Evolutionary conservation across 1,140 invertebrate genomes (phyloP).

Genomic region (Papilio polyxenes): DNA sequence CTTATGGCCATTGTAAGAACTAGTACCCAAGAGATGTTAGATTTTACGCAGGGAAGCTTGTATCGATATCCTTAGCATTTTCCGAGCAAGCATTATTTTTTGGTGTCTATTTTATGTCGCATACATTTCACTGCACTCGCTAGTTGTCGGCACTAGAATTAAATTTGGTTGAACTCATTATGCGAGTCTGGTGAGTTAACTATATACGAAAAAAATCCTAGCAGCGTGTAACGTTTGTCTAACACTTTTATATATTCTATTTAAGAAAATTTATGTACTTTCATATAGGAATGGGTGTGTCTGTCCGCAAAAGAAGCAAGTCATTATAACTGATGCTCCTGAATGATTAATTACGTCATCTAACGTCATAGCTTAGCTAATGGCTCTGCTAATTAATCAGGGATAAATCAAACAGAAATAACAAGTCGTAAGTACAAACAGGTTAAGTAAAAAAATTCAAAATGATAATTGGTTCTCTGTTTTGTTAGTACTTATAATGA

Average conservation of each 20-base stretch:
- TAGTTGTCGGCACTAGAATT: too few relatives aligned
- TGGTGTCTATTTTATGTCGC: too few relatives aligned
- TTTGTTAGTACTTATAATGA: not conserved
- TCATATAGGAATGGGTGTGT: not conserved
- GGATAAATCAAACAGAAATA: not conserved
- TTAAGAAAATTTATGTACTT: not conserved
- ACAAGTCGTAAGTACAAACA: not conserved
- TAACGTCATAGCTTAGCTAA: not conserved
- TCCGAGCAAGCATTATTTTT: too few relatives aligned
- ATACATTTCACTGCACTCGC: too few relatives aligned
- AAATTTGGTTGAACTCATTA: too few relatives aligned
- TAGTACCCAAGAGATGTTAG: not conserved
- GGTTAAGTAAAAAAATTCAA: too few relatives aligned
- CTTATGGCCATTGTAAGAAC: conserved; percentile 3
- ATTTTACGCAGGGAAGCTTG: not conserved
- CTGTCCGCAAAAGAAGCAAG: not conserved
- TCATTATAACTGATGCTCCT: not conserved
- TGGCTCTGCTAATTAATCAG: not conserved
- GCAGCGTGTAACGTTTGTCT: not conserved
- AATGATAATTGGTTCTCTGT: too few relatives aligned
- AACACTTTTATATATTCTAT: not conserved
- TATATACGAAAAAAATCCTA: not conserved
- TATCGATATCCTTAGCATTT: too few relatives aligned
- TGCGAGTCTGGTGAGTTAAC: too few relatives aligned
- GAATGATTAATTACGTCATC: not conserved